Evolutionary conservation across 2,797 vertebrate species (phyloP), one percentile per base, ranked within the genome.

Genomic region (Molothrus ater): DNA sequence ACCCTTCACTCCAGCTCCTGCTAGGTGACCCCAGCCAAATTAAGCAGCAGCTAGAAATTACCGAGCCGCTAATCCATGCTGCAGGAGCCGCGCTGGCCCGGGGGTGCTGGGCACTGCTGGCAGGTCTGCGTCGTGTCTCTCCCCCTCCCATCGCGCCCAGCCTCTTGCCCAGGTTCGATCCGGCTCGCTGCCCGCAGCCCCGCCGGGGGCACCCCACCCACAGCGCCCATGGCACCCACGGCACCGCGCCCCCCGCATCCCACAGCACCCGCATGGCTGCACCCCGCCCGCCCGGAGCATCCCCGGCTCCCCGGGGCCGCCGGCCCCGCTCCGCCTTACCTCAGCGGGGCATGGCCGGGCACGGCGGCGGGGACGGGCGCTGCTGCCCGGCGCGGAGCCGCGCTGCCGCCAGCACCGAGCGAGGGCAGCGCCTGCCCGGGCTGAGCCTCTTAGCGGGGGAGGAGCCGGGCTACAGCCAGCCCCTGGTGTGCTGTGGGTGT

Each of bases 401-500:
- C 9, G 18, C 84, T 63, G 59, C 81, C 84, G 21, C 60, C 88
- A 7, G 72, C 57, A 56, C 69, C 22, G 26, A 93, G 90, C 38
- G 38, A 91, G 47, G 73, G 93, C 92, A 95, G 92, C 65, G 88
- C 65, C 92, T 26, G 87, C 90, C 94, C 92, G 1, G 88, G 26
- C 81, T 93, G 93, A 96, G 96, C 96, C 69, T 86, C 95, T 95
- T 91, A 91, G 78, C 45, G 82, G 80, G 86, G 96, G 96, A 88
- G 96, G 96, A 96, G 96, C 88, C 92, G 80, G 24, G 42, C 31
- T n/a, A 3, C 76, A 73, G 92, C 90, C 95, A 40, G 88, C 94
- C 88, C 80, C 75, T 8, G 72, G 9, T 9, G 75, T 28, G 85
- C 34, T 14, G 91, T 29, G 59, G 36, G 63, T 17, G 68, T 47